Percentiles rank a stretch among this genome's conserved stretches.
Evolutionary conservation across 30 jellyfish, hydroid and myxozoan genomes (phyloP).

Genomic region (Calvadosia cruxmelitensis): DNA sequence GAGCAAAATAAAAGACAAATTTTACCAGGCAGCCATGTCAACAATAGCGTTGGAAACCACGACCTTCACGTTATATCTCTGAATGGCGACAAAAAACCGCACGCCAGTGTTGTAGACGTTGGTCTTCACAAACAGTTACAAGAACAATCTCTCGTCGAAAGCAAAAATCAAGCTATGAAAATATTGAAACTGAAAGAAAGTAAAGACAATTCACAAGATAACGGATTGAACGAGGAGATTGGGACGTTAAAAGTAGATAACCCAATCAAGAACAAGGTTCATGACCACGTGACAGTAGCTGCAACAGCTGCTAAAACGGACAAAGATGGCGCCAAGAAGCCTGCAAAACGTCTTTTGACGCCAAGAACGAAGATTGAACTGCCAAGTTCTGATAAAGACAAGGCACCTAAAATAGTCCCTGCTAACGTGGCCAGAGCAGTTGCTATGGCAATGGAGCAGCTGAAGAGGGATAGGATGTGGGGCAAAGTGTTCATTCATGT

Average conservation of each 20-base stretch:
- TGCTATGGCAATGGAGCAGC: slow-evolving; percentile 99
- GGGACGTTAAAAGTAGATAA: neutral
- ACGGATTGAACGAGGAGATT: neutral
- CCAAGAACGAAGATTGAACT: slow-evolving; percentile 11
- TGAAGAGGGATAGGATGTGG: slow-evolving; percentile 97
- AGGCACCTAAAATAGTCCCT: slow-evolving; percentile 58
- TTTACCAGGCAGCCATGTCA: no score
- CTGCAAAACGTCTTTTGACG: neutral
- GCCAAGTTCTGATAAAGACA: slow-evolving; percentile 27
- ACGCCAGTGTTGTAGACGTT: neutral
- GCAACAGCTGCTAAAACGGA: slow-evolving; percentile 18
- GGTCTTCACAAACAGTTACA: slow-evolving; percentile 5
- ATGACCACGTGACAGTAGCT: no score
- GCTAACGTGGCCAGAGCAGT: slow-evolving; percentile 98
- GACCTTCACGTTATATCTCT: neutral
- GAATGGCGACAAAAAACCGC: neutral
- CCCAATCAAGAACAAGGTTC: slow-evolving; percentile 4
- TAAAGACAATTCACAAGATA: neutral
- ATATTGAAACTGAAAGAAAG: slow-evolving; percentile 3
- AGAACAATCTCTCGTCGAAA: slow-evolving; percentile 32
- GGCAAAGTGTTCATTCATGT: slow-evolving; percentile 98
- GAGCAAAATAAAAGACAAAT: neutral
- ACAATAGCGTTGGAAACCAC: neutral
- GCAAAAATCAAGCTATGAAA: slow-evolving; percentile 44
- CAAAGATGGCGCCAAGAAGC: slow-evolving; percentile 30